Base-by-base conservation (phyloP, 2,113 vertebrate genomes). In the Campylomormyrus numenius region DNA sequence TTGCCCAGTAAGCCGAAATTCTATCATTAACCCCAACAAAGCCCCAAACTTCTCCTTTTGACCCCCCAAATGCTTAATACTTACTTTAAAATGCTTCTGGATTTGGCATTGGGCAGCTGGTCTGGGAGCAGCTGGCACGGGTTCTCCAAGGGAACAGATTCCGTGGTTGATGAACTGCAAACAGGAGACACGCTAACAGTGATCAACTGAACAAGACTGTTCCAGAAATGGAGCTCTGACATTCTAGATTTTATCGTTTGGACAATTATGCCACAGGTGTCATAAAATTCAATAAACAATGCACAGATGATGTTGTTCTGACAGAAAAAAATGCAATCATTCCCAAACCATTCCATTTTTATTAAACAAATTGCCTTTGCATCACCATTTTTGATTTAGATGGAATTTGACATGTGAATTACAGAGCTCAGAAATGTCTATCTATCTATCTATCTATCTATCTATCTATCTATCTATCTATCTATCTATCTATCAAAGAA, bases 81-180 rank as follows among this genome's bases (percentile, higher is more conserved):
- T 97, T 92, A 99, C 98, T 97, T 99, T 91, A 97, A 96, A 91
- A 96, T 9, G 7, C 95, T 94, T 91, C 95, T 97, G 62, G 94
- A 95, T 5, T 96, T 95, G 0, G 87, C 90, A 88, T 5, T 46
- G 31, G 52, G 35, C 52, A 31, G 31, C 53, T 92, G 94, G 88
- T 96, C 95, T 1, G 88, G 50, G 35, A 66, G 90, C 10, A 52
- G 35, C 89, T 91, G 93, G 2, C 91, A 48, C 24, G 90, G 88
- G 80, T 90, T 92, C 84, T 93, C 90, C 45, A 84, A 87, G 45
- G 70, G 91, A 88, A 92, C 87, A 2, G 91, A 46, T 42, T 93
- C 94, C 83, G 93, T 88, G 42, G 93, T 89, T 91, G 94, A 91
- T 21, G 94, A 92, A 90, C 95, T 96, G 96, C 50, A 92, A 92